Evolutionary conservation across 2,888 invertebrate species (phyloP).

Genomic region (Tanypteryx hageni): DNA sequence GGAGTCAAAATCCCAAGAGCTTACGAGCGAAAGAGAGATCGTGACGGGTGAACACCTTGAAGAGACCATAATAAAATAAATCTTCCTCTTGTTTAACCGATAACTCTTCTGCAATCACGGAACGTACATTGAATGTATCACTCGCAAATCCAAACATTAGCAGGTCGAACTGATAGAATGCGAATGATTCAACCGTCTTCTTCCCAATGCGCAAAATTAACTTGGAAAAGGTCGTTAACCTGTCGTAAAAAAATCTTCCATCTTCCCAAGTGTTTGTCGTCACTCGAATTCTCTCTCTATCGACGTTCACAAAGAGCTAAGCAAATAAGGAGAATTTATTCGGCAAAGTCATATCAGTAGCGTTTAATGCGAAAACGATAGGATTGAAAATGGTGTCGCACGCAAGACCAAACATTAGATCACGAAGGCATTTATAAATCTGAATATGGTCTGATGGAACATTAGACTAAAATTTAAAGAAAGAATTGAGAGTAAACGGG

Average conservation of each 20-base stretch:
- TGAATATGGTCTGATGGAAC: too few species aligned
- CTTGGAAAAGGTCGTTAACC: neutral
- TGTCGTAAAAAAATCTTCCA: neutral
- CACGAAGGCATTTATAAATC: too few species aligned
- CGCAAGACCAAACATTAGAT: too few species aligned
- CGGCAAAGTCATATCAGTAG: neutral
- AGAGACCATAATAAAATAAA: neutral
- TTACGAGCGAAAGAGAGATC: too few species aligned
- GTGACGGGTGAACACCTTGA: too few species aligned
- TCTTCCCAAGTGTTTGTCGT: neutral
- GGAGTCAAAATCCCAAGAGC: neutral
- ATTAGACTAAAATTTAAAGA: too few species aligned
- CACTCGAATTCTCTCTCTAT: neutral
- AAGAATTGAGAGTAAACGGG: too few species aligned
- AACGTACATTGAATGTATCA: neutral
- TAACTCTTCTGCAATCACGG: neutral
- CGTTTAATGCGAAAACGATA: too few species aligned
- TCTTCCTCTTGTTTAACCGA: neutral
- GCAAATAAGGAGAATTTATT: slow-evolving; percentile 11
- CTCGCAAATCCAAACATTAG: slow-evolving; percentile 11
- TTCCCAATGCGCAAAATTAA: neutral
- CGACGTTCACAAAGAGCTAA: neutral
- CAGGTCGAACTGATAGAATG: neutral
- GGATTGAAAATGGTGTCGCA: too few species aligned
- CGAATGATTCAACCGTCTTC: neutral